Base-by-base conservation (phyloP, 2,797 vertebrate species). In the Pampus argenteus region DNA sequence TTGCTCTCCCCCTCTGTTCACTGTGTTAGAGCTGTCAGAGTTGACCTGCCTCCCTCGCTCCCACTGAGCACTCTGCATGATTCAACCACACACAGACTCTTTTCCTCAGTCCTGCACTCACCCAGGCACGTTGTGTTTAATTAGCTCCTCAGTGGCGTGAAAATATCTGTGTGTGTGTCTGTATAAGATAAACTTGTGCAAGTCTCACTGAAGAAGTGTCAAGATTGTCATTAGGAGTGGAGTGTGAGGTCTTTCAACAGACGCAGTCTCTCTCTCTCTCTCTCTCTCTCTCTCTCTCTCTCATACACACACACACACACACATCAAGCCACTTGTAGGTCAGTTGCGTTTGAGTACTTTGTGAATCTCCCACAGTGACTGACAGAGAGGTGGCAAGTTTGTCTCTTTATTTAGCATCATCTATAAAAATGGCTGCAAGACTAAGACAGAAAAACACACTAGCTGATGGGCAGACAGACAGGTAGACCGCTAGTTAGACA, bases 41-140 rank as follows among this genome's bases (percentile, higher is more conserved):
- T 77, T 92, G 89, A 90, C 90, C 89, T 78, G 86, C 83, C 83
- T 87, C 80, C 91, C 87, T 85, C 86, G 80, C 88, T 92, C 91
- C 91, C 92, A 87, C 81, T 14, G 90, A 90, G 89, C 66, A 70
- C 88, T 55, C 82, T 57, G 81, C 78, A 81, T 86, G 87, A 89
- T 76, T 80, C 88, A 87, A 76, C 80, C 72, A 44, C 72, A 78
- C 79, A 81, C 56, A 36, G 10, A 11, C 34, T 71, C 69, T 66
- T 68, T 86, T 57, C 56, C 59, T 81, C 78, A 68, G 76, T 71
- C 80, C 73, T 66, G 66, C 79, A 81, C 74, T 88, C 83, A 89
- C 84, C 78, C 81, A 85, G 77, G 77, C 88, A 89, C 69, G 67
- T 85, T 92, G 82, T 84, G 86, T 91, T 91, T 94, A 94, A 94